Evolutionary conservation across 2,113 vertebrate genomes (phyloP), one percentile per base, ranked within the genome.

Genomic region (Pithys albifrons): DNA sequence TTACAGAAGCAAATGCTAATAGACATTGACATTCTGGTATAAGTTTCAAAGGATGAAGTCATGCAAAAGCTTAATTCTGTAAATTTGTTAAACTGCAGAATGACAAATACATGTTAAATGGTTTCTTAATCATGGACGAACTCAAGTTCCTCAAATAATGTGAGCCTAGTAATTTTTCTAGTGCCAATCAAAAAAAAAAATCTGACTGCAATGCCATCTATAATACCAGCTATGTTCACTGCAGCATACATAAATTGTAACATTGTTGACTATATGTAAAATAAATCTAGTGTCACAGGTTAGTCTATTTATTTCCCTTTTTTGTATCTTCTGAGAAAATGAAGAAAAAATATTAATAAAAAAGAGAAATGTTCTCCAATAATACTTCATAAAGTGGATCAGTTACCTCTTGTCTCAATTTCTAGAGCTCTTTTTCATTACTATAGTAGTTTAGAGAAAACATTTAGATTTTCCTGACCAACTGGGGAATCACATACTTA

Each of bases 41-140:
- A 59, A 92, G 45, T 92, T 91, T 92, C 85, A 95, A 93, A 93
- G 43, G 71, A 52, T 85, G 70, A 88, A 92, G 54, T 87, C 35
- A 96, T 16, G 43, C 37, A 81, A 95, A 97, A 89, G 45, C 74
- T 94, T 96, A 95, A 94, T 89, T 96, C 22, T 95, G 31, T 91
- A 93, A 91, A 90, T 94, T 94, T 96, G 83, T 96, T 95, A 93
- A 83, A 93, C 39, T 93, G 37, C 31, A 65, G 74, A 94, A 92
- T 55, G 35, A 87, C 89, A 97, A 95, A 97, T 48, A 39, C 31
- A 59, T 75, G 67, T 96, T 91, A 88, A 96, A 84, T 91, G 11
- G 4, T 39, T 92, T 95, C 72, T 92, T 82, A 91, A 89, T 86
- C 49, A 86, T 24, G 27, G 16, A 93, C 37, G 7, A 88, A 65